Percentiles rank a stretch among this genome's conserved stretches.
Evolutionary conservation across 2,113 vertebrate species (phyloP).

Genomic region (Microtus pennsylvanicus): DNA sequence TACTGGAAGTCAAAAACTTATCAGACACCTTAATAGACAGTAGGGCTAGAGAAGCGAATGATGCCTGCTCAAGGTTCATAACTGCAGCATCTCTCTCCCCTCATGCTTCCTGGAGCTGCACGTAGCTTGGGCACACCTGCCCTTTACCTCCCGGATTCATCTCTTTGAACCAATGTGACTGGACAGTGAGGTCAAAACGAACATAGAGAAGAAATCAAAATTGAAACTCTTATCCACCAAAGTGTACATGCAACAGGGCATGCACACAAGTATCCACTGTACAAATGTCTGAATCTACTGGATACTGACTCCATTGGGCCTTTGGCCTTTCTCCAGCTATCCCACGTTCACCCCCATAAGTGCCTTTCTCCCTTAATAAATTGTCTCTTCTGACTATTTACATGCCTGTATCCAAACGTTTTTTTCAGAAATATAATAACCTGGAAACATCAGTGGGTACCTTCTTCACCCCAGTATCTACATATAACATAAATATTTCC

Average conservation of each 20-base stretch:
- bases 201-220: background rate
- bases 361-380: background rate
- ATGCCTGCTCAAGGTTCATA: background rate
- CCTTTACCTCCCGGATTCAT: background rate
- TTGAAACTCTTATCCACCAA: background rate
- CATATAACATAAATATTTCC: background rate
- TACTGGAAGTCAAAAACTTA: background rate
- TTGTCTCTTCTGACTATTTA: background rate
- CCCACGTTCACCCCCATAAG: background rate
- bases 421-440: background rate
- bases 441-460: background rate
- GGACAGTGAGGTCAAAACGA: background rate
- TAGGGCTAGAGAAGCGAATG: background rate
- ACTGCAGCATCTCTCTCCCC: background rate
- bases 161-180: background rate
- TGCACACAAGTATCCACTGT: background rate
- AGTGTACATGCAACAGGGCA: background rate
- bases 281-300: background rate
- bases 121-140: background rate
- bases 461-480: no score
- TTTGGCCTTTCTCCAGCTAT: background rate
- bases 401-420: background rate
- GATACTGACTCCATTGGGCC: background rate
- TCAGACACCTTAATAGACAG: background rate
- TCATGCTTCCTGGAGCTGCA: background rate